Percentiles rank a stretch among this genome's conserved stretches.
Conservation (phyloP, 2,113 vertebrate species). For the Labeo catla region DNA sequence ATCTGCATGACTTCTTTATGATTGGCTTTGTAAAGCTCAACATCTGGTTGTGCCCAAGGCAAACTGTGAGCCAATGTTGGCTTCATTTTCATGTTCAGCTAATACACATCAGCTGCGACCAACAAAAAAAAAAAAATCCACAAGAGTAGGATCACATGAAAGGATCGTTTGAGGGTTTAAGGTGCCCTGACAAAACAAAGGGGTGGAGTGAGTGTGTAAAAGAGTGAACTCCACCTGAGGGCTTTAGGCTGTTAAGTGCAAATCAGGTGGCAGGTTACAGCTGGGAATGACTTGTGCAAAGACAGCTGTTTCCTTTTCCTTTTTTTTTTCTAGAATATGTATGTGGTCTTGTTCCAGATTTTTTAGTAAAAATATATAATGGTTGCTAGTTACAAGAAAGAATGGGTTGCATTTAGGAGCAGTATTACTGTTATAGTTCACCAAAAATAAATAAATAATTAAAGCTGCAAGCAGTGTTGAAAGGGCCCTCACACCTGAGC, state of each 20-base stretch:
- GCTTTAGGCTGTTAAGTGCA: background rate
- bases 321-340: background rate
- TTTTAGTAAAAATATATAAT: background rate
- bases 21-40: constrained; percentile 37
- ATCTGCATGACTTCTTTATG: constrained; percentile 51
- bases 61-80: constrained; percentile 38
- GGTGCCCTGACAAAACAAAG: background rate
- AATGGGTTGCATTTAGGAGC: background rate
- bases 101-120: constrained; percentile 21
- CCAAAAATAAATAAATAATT: too few species aligned
- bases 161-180: background rate
- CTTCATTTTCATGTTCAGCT: constrained; percentile 43
- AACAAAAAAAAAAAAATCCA: constrained; percentile 10
- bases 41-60: constrained; percentile 65
- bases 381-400: background rate
- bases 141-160: constrained; percentile 5
- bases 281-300: constrained; percentile 9
- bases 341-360: background rate
- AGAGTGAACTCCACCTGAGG: background rate
- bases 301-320: background rate
- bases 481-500: too few species aligned
- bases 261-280: constrained; percentile 4
- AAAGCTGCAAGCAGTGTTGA: too few species aligned
- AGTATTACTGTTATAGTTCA: too few species aligned
- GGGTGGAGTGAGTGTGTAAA: background rate